Evolutionary conservation across 2,797 vertebrate genomes (phyloP).

Genomic region (Gymnodraco acuticeps): DNA sequence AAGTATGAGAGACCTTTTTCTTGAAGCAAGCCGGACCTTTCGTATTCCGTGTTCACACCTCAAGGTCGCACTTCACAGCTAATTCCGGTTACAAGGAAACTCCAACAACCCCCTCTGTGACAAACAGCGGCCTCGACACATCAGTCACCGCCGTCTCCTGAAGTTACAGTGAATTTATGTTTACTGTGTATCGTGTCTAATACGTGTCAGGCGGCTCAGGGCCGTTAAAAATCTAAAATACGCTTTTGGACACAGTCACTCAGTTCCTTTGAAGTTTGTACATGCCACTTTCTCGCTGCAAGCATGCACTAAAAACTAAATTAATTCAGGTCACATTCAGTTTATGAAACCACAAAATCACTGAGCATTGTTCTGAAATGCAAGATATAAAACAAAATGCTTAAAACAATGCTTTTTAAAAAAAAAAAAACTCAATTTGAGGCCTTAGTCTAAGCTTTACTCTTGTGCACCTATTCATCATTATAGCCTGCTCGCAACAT

Average conservation of each 20-base stretch:
- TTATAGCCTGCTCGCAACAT: neutral
- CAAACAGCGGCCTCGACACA: slow-evolving; percentile 71
- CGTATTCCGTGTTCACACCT: slow-evolving; percentile 85
- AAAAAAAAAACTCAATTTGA: neutral
- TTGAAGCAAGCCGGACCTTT: slow-evolving; percentile 78
- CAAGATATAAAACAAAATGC: neutral
- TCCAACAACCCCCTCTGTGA: slow-evolving; percentile 69
- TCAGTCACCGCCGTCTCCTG: slow-evolving; percentile 42
- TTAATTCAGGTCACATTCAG: neutral
- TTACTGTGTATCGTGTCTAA: neutral
- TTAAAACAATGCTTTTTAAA: too few species aligned
- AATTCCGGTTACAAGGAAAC: slow-evolving; percentile 89
- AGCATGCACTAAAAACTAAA: neutral
- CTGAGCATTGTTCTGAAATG: neutral
- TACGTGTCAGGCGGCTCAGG: neutral
- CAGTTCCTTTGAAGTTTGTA: neutral
- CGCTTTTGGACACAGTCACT: neutral
- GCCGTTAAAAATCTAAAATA: neutral
- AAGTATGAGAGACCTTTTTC: slow-evolving; percentile 82
- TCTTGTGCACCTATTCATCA: neutral
- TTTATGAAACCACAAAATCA: neutral
- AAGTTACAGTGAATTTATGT: slow-evolving; percentile 16
- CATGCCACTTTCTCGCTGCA: neutral
- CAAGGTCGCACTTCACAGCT: slow-evolving; percentile 88
- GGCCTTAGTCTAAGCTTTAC: neutral